Conservation (phyloP, 2,113 vertebrate species). For the Electrona antarctica region DNA sequence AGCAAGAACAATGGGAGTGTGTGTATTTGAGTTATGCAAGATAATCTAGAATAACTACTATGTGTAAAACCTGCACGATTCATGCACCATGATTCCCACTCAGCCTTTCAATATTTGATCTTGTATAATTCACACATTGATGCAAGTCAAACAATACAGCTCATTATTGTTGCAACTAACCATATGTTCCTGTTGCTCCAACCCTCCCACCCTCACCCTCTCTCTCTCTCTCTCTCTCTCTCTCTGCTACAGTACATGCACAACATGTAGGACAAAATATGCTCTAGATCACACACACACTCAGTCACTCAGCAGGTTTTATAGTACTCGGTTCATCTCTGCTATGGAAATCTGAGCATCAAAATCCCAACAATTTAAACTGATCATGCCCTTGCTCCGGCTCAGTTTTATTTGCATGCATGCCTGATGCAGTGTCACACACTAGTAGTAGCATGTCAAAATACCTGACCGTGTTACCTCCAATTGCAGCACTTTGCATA, state of each 20-base stretch:
- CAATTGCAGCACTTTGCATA: neutral
- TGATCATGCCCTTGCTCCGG: neutral
- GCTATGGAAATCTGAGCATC: neutral
- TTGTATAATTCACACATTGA: neutral
- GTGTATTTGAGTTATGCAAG: conserved; percentile 37
- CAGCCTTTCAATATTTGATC: neutral
- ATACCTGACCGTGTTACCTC: neutral
- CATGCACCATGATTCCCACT: conserved; percentile 12
- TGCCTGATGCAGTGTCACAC: neutral
- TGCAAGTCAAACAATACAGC: conserved; percentile 24
- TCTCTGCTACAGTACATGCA: neutral
- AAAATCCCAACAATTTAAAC: neutral
- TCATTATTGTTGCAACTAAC: conserved; percentile 24
- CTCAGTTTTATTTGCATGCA: neutral
- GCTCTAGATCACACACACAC: neutral
- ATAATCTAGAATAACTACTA: conserved; percentile 17
- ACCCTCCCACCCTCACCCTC: neutral
- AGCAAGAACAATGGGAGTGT: conserved; percentile 30
- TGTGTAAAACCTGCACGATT: conserved; percentile 17
- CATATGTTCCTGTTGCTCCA: conserved; percentile 26
- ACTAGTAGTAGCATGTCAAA: neutral
- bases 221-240: neutral
- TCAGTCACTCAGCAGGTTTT: neutral
- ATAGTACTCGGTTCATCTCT: neutral
- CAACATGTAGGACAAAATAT: neutral